phyloP scores from a whole-genome alignment of 2,113 vertebrate genomes.

The Podarcis raffonei region DNA sequence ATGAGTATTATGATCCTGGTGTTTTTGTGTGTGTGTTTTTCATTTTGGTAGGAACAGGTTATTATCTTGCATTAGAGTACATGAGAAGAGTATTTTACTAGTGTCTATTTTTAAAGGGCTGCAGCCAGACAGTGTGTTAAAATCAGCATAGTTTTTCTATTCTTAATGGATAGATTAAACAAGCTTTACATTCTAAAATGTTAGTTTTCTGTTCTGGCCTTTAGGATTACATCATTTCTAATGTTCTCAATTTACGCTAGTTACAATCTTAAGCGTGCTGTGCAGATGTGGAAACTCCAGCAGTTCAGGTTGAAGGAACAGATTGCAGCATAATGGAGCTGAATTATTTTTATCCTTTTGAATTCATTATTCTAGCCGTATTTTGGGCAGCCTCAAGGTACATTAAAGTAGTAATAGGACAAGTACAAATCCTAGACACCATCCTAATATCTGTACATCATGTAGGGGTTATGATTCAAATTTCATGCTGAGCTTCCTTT shows the following conservation, averaged over 20 bases:
- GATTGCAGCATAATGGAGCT: slow-evolving; percentile 8
- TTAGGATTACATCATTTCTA: neutral
- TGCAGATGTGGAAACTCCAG: neutral
- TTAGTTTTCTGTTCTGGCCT: neutral
- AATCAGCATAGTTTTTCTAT: neutral
- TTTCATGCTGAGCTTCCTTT: neutral
- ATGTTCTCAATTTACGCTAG: neutral
- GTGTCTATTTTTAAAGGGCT: slow-evolving; percentile 2
- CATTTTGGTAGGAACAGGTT: neutral
- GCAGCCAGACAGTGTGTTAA: neutral
- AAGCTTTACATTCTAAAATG: neutral
- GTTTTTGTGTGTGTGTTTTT: neutral
- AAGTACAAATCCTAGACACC: neutral
- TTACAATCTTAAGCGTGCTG: neutral
- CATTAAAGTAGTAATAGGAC: neutral
- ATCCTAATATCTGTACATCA: neutral
- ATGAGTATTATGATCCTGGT: neutral
- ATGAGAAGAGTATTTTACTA: neutral
- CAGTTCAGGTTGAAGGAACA: neutral
- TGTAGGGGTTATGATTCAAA: neutral
- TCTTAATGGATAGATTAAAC: neutral
- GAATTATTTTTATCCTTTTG: neutral
- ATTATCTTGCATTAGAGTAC: neutral
- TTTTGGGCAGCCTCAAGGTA: neutral
- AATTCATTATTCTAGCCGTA: neutral